Evolutionary conservation across 2,113 vertebrate genomes (phyloP).

Genomic region (Chaenogobius annularis): DNA sequence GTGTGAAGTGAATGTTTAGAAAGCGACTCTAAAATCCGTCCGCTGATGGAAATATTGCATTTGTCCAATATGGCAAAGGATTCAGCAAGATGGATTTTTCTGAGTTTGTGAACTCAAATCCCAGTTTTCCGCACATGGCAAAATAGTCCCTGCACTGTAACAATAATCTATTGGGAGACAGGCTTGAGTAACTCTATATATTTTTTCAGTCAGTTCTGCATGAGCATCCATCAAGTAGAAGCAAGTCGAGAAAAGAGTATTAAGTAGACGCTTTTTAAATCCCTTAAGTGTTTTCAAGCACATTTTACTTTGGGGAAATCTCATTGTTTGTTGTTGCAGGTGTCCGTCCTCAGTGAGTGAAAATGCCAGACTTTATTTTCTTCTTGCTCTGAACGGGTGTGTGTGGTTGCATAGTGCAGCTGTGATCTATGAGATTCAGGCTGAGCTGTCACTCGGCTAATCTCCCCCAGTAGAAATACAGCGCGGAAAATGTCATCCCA

Average conservation of each 20-base stretch:
- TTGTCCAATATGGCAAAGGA: background rate
- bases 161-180: background rate
- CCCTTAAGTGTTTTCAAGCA: constrained; percentile 17
- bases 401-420: constrained; percentile 52
- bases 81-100: background rate
- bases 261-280: constrained; percentile 26
- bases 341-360: constrained; percentile 49
- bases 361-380: constrained; percentile 38
- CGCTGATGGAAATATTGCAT: background rate
- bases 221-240: constrained; percentile 62
- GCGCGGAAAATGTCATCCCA: constrained; percentile 73
- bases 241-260: constrained; percentile 37
- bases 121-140: background rate
- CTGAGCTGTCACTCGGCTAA: constrained; percentile 72
- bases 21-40: too few relatives aligned
- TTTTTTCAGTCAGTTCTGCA: constrained; percentile 42
- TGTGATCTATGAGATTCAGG: constrained; percentile 63
- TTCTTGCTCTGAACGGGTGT: constrained; percentile 5
- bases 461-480: constrained; percentile 75
- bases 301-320: constrained; percentile 27
- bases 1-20: too few relatives aligned
- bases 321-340: constrained; percentile 41
- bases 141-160: background rate
- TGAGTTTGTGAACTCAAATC: background rate
- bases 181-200: background rate